A percentile compares a stretch with the other conserved stretches of the same genome.
phyloP scores from a whole-genome alignment of 2,113 vertebrate genomes.

The Pipa parva region DNA sequence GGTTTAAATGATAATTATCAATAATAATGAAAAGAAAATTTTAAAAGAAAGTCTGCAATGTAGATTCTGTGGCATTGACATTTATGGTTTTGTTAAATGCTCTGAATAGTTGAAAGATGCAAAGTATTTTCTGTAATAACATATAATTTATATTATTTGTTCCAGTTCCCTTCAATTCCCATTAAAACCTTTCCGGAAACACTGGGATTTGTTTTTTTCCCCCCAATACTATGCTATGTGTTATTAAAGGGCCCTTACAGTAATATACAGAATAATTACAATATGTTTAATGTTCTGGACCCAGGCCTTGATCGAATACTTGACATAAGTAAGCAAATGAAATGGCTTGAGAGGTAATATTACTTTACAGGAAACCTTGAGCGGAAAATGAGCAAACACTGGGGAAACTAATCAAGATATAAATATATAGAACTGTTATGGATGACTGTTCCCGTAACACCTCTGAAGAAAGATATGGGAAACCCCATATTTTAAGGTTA shows the following conservation, averaged over 20 bases:
- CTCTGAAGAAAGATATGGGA: not conserved
- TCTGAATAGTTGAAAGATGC: too few relatives aligned
- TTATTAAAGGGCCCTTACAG: slow-evolving; percentile 22
- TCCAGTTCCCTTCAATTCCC: too few relatives aligned
- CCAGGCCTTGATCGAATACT: slow-evolving; percentile 20
- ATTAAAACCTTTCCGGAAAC: slow-evolving; percentile 17
- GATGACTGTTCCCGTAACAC: not conserved
- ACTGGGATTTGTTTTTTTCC: slow-evolving; percentile 18
- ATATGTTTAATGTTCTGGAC: slow-evolving; percentile 30
- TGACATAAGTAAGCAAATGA: slow-evolving; percentile 24
- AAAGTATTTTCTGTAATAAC: too few relatives aligned
- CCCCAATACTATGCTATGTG: slow-evolving; percentile 16
- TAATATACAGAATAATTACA: slow-evolving; percentile 32
- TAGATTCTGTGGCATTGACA: too few relatives aligned
- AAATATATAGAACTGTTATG: too few relatives aligned
- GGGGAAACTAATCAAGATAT: too few relatives aligned
- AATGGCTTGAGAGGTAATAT: slow-evolving; percentile 22
- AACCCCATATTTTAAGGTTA: not conserved
- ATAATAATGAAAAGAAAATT: too few relatives aligned
- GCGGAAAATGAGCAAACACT: not conserved
- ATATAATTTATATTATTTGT: too few relatives aligned
- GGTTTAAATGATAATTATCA: too few relatives aligned
- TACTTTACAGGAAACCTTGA: slow-evolving; percentile 31
- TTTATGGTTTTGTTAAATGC: too few relatives aligned
- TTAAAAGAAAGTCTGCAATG: too few relatives aligned